Evolutionary conservation across 2,113 vertebrate genomes (phyloP).

Genomic region (Erythrocercus mccallii): DNA sequence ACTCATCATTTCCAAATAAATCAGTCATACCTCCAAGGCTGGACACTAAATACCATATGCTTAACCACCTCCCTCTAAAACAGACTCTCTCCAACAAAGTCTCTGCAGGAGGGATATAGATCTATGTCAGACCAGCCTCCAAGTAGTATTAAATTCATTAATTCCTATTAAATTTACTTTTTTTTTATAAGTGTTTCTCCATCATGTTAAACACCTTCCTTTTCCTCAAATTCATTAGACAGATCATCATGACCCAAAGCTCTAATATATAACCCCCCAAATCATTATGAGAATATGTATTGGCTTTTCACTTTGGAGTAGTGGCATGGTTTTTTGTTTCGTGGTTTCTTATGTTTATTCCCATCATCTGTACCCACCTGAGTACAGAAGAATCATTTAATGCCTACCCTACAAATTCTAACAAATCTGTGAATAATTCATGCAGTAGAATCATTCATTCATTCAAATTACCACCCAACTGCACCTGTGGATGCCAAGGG

Average conservation of each 20-base stretch:
- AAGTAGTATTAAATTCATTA: neutral
- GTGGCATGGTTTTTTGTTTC: neutral
- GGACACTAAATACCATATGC: neutral
- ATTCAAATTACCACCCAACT: constrained; percentile 7
- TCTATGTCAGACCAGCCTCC: neutral
- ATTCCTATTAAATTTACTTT: neutral
- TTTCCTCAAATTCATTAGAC: neutral
- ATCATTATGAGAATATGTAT: neutral
- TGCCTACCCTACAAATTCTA: neutral
- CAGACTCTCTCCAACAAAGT: neutral
- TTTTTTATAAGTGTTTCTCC: neutral
- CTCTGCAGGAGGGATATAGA: neutral
- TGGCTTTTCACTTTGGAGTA: neutral
- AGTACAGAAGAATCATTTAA: neutral
- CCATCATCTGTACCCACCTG: neutral
- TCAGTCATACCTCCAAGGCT: neutral
- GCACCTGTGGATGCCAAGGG: neutral
- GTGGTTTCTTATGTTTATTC: neutral
- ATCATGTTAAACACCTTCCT: neutral
- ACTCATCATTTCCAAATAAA: neutral
- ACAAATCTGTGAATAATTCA: constrained; percentile 32
- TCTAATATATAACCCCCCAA: neutral
- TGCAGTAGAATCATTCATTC: no score
- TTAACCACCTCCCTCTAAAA: neutral
- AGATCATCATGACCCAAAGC: neutral